Base-by-base conservation (phyloP, 2,113 vertebrate species). In the Haliaeetus leucogaster region DNA sequence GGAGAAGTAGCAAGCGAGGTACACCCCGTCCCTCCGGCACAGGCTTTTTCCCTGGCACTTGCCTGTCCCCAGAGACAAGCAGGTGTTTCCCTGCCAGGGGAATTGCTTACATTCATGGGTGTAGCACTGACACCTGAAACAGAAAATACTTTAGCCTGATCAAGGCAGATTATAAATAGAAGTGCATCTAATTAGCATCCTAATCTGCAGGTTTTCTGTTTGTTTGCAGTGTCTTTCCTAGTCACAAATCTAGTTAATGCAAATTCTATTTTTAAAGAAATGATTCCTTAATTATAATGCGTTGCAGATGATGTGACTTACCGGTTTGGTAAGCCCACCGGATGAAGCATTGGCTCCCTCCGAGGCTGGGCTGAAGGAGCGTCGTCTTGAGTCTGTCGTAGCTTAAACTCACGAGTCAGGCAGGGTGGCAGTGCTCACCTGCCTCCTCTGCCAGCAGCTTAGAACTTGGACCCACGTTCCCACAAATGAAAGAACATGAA, bases 101-200 rank as follows among this genome's bases (percentile, higher is more conserved):
- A 90, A 82, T 88, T 65, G 92, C 94, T 97, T 55, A 47, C 79
- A 61, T 90, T 79, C 50, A 19, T 94, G 96, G 95, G 94, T 82
- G 76, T 89, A 95, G 83, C 95, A 36, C 86, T 74, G 90, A 56
- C 97, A 97, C 97, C 97, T 98, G 97, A 97, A 91, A 68, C 52
- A 86, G 93, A 90, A 97, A 95, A 81, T 42, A 36, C 95, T 97
- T 84, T 42, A 58, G 89, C 86, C 86, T 93, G 86, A 95, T 96
- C 94, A 95, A 89, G 77, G 95, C 92, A 58, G 86, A 50, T 90
- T 97, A 97, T 96, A 97, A 97, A 97, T 97, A 97, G 97, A 93
- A 95, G 71, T 40, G 90, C 84, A 91, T 73, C 85, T 96, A 36
- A 97, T 97, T 95, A 96, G 96, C 94, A 97, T 95, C 91, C 91